Base-by-base conservation (phyloP, 2,888 invertebrate genomes). In the Dicranocentrus wangi region DNA sequence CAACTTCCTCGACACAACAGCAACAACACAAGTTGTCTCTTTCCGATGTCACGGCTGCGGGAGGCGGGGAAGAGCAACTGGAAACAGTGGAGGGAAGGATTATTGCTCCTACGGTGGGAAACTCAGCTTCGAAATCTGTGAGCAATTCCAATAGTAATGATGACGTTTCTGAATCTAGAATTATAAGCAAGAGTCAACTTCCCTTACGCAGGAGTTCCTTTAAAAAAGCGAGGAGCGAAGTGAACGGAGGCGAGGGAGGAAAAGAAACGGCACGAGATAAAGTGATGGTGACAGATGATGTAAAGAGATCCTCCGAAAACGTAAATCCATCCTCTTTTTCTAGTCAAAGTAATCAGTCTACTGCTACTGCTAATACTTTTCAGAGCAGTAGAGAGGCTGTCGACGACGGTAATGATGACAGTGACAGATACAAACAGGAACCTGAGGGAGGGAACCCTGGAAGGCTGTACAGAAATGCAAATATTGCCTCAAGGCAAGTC, bases 221-320 rank as follows among this genome's bases (percentile, higher is more conserved):
- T n/a, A 25, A n/a, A 47, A 55, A 53, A 76, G 68, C 25, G 60
- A 19, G 28, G 47, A 66, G 10, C 23, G 65, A 21, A 43, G 25
- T 42, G 13, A 60, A 32, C 55, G 60, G 42, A 42, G 65, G 51
- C 3, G 63, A 17, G 17, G 39, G 3, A 60, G 43, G 27, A 55
- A n/a, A 28, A 65, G 66, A 66, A 47, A 51, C 19, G 65, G 73
- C 25, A 53, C 55, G 17, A 76, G 76, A 76, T 76, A 76, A 77
- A 69, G 71, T 78, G 78, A 78, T 78, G 70, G 42, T 78, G 77
- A 77, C 77, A 77, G 65, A 78, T 71, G 78, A 78, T 71, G 78
- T 65, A 78, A 77, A 28, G 51, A 69, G 61, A 77, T 77, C 77
- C 66, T 77, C 60, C 19, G 3, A 21, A 70, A 77, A 42, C 39